These are phyloP conservation scores for Cephalotes varians DNA, from an alignment of 2,888 invertebrate genomes.

Conservation along the genomic window DNA sequence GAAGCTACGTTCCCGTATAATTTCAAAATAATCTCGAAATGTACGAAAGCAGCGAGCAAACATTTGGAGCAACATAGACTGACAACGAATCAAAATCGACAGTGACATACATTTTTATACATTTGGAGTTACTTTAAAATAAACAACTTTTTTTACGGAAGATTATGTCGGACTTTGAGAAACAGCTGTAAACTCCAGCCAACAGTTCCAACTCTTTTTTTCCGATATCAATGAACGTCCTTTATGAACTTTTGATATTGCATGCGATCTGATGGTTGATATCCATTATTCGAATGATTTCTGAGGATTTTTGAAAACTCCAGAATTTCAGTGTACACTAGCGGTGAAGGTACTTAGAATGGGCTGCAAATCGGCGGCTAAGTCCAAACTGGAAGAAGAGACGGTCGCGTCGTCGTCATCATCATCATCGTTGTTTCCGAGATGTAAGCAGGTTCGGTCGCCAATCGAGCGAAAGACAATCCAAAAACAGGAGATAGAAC, in stretches of 20 bases:
- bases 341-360: constrained; percentile 77
- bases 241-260: not conserved
- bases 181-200: not conserved
- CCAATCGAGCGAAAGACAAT: constrained; percentile 62
- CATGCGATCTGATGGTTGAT: not conserved
- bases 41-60: not conserved
- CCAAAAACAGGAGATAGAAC: constrained; percentile 51
- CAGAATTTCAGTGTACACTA: not conserved
- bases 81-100: constrained; percentile 25
- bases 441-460: constrained; percentile 66
- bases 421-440: constrained; percentile 60
- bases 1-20: not conserved
- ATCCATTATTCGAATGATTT: not conserved
- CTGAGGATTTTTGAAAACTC: not conserved
- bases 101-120: not conserved
- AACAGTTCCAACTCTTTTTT: not conserved
- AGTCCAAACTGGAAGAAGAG: constrained; percentile 78
- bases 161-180: not conserved
- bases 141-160: not conserved
- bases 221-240: not conserved
- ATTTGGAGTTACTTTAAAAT: not conserved
- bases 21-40: not conserved
- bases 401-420: constrained; percentile 69
- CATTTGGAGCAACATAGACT: not conserved
- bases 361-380: constrained; percentile 81